These are phyloP conservation scores for Eupeodes corollae DNA, from an alignment of 1,140 invertebrate genomes.

Conservation along the genomic window DNA sequence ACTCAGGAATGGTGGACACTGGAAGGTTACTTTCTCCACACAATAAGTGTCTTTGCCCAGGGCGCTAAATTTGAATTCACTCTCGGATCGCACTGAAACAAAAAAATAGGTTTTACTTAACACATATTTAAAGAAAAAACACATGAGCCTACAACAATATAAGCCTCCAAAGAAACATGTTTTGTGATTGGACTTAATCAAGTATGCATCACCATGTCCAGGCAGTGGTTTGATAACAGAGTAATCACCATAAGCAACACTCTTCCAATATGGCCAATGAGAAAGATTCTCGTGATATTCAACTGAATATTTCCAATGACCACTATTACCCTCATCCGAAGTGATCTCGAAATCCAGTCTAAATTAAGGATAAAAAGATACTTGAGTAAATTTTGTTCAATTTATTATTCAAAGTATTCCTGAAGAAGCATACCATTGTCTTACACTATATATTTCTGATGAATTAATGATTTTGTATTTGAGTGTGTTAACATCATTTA, in stretches of 20 bases:
- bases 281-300: constrained; percentile 52
- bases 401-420: too few species aligned
- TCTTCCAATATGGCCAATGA: constrained; percentile 49
- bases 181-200: constrained; percentile 49
- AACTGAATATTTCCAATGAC: constrained; percentile 58
- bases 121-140: constrained; percentile 4
- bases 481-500: too few species aligned
- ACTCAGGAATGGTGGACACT: constrained; percentile 49
- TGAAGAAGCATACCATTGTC: too few species aligned
- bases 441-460: too few species aligned
- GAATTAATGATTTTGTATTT: too few species aligned
- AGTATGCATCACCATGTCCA: constrained; percentile 32
- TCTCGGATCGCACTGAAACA: constrained; percentile 45
- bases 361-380: constrained; percentile 14
- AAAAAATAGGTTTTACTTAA: constrained; percentile 3
- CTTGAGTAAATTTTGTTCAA: background rate
- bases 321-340: constrained; percentile 50
- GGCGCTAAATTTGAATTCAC: constrained; percentile 45
- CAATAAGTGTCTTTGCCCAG: constrained; percentile 41
- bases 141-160: constrained; percentile 46
- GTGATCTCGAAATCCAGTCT: constrained; percentile 51
- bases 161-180: constrained; percentile 50
- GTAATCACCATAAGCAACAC: constrained; percentile 46
- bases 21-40: constrained; percentile 47
- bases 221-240: constrained; percentile 40